Conservation (phyloP, 2,888 invertebrate genomes). For the Tillus elongatus region DNA sequence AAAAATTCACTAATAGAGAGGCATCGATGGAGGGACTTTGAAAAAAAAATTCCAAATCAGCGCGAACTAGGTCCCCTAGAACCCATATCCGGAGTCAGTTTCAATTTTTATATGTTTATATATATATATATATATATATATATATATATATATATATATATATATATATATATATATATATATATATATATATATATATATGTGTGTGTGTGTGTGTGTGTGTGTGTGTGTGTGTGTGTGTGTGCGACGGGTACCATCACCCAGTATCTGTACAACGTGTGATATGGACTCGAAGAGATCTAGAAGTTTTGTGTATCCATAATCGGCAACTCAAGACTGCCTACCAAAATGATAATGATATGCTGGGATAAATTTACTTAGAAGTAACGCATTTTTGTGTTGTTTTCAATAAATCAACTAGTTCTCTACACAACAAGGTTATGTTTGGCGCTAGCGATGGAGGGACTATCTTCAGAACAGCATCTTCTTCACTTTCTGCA, state of each 20-base stretch:
- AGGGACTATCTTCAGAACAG: constrained; percentile 48
- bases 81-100: no score
- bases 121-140: no score
- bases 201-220: no score
- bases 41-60: no score
- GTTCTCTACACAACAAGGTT: constrained; percentile 75
- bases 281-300: constrained; percentile 85
- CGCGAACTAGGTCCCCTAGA: no score
- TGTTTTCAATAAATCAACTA: constrained; percentile 74
- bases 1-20: no score
- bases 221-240: no score
- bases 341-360: constrained; percentile 95
- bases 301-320: constrained; percentile 88
- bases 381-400: constrained; percentile 71
- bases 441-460: constrained; percentile 63
- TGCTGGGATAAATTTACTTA: constrained; percentile 83
- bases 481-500: constrained; percentile 27
- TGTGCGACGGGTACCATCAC: constrained; percentile 79
- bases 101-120: no score
- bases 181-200: no score
- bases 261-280: constrained; percentile 83
- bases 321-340: constrained; percentile 91
- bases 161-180: no score
- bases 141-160: no score
- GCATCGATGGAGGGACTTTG: no score